Percentiles rank a stretch among this genome's conserved stretches.
Evolutionary conservation across 2,113 vertebrate species (phyloP).

Genomic region (Patagioenas fasciata): DNA sequence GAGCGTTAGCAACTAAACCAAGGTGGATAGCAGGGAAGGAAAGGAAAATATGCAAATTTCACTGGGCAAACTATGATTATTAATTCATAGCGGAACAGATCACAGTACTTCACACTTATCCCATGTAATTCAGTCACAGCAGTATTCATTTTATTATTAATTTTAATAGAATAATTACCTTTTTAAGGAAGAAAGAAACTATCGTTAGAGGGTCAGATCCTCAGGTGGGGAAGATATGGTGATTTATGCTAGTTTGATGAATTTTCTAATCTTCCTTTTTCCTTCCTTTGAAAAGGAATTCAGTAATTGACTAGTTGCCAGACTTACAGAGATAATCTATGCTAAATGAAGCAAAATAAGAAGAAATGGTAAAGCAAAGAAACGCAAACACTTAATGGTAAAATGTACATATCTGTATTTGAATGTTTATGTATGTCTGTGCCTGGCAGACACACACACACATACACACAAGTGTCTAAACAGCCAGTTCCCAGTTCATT

Average conservation of each 20-base stretch:
- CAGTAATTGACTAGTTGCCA: conserved; percentile 25
- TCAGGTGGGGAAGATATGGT: conserved; percentile 44
- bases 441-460: not conserved
- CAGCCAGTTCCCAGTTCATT: not conserved
- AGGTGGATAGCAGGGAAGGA: not conserved
- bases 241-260: conserved; percentile 33
- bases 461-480: not conserved
- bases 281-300: conserved; percentile 1
- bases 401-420: not conserved
- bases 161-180: conserved; percentile 67
- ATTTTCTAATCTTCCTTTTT: not conserved
- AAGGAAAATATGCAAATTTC: conserved; percentile 19
- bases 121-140: conserved; percentile 53
- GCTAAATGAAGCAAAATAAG: conserved; percentile 26
- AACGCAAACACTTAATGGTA: not conserved
- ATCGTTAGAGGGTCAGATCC: conserved; percentile 32
- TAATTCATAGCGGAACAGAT: conserved; percentile 44
- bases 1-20: not conserved
- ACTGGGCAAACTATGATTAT: not conserved
- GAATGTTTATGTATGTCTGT: not conserved
- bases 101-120: conserved; percentile 52
- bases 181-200: conserved; percentile 39
- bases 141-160: conserved; percentile 37
- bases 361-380: not conserved
- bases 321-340: not conserved